Base-by-base conservation (phyloP, 2,113 vertebrate genomes). In the Mastomys natalensis region DNA sequence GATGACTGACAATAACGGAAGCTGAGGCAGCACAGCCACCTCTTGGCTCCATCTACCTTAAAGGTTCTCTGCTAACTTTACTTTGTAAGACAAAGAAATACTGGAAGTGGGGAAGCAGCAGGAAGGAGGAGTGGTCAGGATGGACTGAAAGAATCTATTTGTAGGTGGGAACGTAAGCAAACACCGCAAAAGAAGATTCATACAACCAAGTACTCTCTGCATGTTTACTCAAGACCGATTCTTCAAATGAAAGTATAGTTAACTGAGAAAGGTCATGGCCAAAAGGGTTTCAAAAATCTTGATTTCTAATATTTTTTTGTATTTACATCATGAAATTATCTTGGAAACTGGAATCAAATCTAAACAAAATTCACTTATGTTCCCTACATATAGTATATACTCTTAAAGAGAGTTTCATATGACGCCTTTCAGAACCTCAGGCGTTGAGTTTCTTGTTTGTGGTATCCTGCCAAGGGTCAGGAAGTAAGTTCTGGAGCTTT, bases 21-120 rank as follows among this genome's bases (percentile, higher is more conserved):
- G 4, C n/a, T 3, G 37, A 12, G 11, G 34, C 4, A 16, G 21
- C 7, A 11, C 0, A 1, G 72, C 26, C 73, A 45, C 40, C 26
- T 45, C 72, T 22, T 31, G 29, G 9, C 16, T 70, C 40, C 4
- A 13, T 16, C 26, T 4, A 11, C 40, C 45, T 17, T 17, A 40
- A 34, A 43, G 22, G 76, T 64, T 12, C 26, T 17, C 91, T 22
- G 29, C 22, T 7, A 60, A 29, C 40, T 34, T 51, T 4, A 10
- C 22, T 31, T 7, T 5, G 3, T 8, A 40, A 45, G 45, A 64
- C 40, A 77, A 48, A 22, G 13, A 40, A 34, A 29, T 26, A 0
- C 1, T 13, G 31, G 55, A n/a, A 7, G 17, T 8, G 10, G 72
- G 8, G 21, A 58, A 72, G 1, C 31, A 17, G 4, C 0, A 0